Percentiles rank a stretch among this genome's conserved stretches.
These are phyloP conservation scores for Hyperoplus immaculatus DNA, from an alignment of 2,797 vertebrate genomes.

Conservation along the genomic window DNA sequence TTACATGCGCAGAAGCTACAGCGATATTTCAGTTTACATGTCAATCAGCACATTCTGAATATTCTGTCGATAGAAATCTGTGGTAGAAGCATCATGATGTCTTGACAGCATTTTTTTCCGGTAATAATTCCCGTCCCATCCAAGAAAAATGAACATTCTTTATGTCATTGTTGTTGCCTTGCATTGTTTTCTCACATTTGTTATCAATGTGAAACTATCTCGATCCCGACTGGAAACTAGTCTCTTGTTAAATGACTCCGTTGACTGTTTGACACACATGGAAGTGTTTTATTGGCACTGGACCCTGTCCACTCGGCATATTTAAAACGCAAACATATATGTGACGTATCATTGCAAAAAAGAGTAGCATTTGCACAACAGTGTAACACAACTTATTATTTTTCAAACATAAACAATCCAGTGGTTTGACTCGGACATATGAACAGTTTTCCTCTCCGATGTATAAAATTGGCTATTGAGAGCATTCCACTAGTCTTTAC, in stretches of 20 bases:
- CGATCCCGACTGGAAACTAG: background rate
- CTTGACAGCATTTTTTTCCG: too few species aligned
- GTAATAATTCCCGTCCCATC: too few species aligned
- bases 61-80: too few species aligned
- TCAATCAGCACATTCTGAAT: too few species aligned
- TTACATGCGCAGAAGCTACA: too few species aligned
- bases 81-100: too few species aligned
- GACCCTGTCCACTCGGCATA: background rate
- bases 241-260: slow-evolving; percentile 6
- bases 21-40: too few species aligned
- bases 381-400: slow-evolving; percentile 8
- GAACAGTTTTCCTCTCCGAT: slow-evolving; percentile 17
- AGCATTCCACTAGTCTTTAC: slow-evolving; percentile 4
- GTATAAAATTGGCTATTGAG: slow-evolving; percentile 28
- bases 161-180: too few species aligned
- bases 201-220: background rate
- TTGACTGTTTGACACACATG: slow-evolving; percentile 5
- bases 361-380: slow-evolving; percentile 23
- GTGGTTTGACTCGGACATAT: slow-evolving; percentile 1
- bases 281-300: slow-evolving; percentile 37
- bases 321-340: slow-evolving; percentile 16
- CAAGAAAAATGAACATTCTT: too few species aligned
- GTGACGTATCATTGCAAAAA: slow-evolving; percentile 31
- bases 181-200: background rate
- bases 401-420: slow-evolving; percentile 26